Conservation (phyloP, 2,888 invertebrate genomes). For the Adineta ricciae region DNA sequence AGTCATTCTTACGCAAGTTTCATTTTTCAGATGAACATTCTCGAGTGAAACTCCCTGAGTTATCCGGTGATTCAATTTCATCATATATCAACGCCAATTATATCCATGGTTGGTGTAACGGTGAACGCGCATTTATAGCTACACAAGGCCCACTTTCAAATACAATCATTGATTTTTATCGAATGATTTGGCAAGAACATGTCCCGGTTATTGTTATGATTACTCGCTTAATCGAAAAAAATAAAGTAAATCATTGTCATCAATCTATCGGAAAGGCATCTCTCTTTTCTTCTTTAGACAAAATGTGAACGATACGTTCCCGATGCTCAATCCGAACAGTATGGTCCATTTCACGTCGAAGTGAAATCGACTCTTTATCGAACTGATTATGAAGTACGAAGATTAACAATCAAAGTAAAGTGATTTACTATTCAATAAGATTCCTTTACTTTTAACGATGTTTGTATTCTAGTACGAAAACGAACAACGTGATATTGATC, state of each 20-base stretch:
- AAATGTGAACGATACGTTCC: conserved; percentile 86
- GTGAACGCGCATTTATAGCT: conserved; percentile 74
- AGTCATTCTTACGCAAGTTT: too few species aligned
- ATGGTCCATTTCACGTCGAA: conserved; percentile 54
- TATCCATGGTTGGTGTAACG: conserved; percentile 67
- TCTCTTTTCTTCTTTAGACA: not conserved
- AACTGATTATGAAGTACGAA: conserved; percentile 56
- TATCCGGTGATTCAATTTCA: conserved; percentile 56
- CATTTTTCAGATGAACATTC: conserved; percentile 62
- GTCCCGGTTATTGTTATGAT: conserved; percentile 70
- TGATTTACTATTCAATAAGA: not conserved
- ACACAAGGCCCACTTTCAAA: conserved; percentile 82
- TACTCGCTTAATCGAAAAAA: conserved; percentile 74
- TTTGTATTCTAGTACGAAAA: conserved; percentile 4
- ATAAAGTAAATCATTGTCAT: conserved; percentile 38
- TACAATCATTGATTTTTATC: conserved; percentile 81
- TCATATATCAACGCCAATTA: conserved; percentile 87
- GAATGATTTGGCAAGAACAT: conserved; percentile 63
- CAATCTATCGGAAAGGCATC: too few species aligned
- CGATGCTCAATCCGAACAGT: conserved; percentile 39
- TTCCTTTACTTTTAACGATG: not conserved
- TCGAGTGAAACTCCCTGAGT: conserved; percentile 62
- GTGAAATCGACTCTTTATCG: conserved; percentile 52
- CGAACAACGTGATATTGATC: conserved; percentile 55
- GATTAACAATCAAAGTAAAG: conserved; percentile 54